A percentile compares a stretch with the other conserved stretches of the same genome.
Conservation (phyloP, 2,888 invertebrate species). For the Caradrina kadenii region DNA sequence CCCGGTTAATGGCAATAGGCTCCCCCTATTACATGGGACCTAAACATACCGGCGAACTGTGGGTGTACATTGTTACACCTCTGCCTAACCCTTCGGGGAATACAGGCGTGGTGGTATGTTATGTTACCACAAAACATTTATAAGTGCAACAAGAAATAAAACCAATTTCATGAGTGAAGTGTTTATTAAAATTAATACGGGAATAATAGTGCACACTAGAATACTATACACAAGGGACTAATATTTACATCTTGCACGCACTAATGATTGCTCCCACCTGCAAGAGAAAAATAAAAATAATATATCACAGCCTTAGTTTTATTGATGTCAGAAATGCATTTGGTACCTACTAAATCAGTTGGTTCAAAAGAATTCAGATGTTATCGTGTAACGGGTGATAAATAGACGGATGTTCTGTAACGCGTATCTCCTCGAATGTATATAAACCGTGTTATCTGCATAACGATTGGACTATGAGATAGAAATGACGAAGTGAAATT, state of each 20-base stretch:
- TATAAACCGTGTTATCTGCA: conserved; percentile 29
- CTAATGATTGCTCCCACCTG: conserved; percentile 78
- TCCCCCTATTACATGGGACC: no score
- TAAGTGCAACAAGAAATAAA: conserved; percentile 9
- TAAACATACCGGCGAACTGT: no score
- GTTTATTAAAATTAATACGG: conserved; percentile 83
- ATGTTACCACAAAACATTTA: no score
- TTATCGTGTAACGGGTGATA: conserved; percentile 44
- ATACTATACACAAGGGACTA: conserved; percentile 81
- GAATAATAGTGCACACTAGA: conserved; percentile 78
- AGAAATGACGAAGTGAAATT: conserved; percentile 18
- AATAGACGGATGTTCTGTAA: conserved; percentile 23
- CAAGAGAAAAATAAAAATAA: conserved; percentile 83
- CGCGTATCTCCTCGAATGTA: conserved; percentile 24
- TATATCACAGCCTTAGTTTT: conserved; percentile 79
- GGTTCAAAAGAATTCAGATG: conserved; percentile 30
- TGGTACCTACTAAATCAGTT: conserved; percentile 29
- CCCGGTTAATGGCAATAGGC: no score
- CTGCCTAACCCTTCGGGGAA: no score
- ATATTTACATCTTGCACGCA: conserved; percentile 84
- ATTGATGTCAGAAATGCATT: conserved; percentile 74
- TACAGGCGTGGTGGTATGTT: no score
- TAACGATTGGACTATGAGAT: conserved; percentile 24
- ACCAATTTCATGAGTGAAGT: conserved; percentile 46
- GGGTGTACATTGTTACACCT: no score